Conservation (phyloP, 2,888 invertebrate species). For the Campoletis raptor region DNA sequence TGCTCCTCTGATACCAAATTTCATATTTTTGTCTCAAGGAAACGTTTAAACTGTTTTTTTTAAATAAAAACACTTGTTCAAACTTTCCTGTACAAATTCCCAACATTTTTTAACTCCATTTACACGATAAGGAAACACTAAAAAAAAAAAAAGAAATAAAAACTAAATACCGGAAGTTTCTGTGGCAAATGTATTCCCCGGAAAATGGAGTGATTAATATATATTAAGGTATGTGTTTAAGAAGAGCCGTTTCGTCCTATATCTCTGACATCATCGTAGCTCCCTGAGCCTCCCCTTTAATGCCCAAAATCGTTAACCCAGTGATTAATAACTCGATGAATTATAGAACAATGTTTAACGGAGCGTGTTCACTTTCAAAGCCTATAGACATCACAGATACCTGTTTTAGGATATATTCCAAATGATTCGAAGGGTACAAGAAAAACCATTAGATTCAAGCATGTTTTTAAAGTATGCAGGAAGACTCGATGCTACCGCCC, state of each 20-base stretch:
- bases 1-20: background rate
- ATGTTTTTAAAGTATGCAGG: slow-evolving; percentile 24
- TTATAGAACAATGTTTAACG: slow-evolving; percentile 29
- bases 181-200: background rate
- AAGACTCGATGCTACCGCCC: slow-evolving; percentile 54
- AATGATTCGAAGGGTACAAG: background rate
- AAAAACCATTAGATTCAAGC: slow-evolving; percentile 10
- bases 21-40: background rate
- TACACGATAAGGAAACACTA: slow-evolving; percentile 7
- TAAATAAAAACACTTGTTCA: background rate
- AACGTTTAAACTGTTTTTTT: background rate
- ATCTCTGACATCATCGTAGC: background rate
- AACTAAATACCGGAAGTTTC: background rate
- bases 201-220: slow-evolving; percentile 19
- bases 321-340: slow-evolving; percentile 44
- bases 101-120: background rate
- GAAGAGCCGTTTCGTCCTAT: background rate
- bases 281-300: background rate
- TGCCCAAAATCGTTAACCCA: slow-evolving; percentile 21
- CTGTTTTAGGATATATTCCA: background rate
- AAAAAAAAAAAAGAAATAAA: background rate
- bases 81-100: background rate
- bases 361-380: slow-evolving; percentile 20
- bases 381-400: background rate
- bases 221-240: background rate